These are phyloP conservation scores for Apostichopus californicus DNA, from an alignment of 35 echinoderm and acorn worm genomes.

Conservation along the genomic window DNA sequence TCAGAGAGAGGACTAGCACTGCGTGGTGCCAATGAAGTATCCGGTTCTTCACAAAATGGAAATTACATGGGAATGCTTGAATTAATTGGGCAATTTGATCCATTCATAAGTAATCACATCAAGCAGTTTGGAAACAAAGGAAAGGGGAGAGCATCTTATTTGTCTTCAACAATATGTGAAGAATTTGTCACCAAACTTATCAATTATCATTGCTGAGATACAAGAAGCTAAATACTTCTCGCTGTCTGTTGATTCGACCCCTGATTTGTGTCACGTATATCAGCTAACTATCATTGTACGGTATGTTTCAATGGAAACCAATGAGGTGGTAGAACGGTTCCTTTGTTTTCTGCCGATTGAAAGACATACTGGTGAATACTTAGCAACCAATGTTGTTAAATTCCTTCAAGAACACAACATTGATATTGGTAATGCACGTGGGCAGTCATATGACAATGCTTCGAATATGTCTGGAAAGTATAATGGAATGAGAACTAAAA, in stretches of 20 bases:
- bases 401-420: conserved; percentile 26
- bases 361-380: conserved; percentile 24
- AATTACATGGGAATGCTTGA: conserved; percentile 30
- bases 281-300: conserved; percentile 49
- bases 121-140: conserved; percentile 12
- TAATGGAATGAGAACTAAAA: conserved; percentile 4
- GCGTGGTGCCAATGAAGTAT: conserved; percentile 25
- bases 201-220: conserved; percentile 3
- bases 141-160: conserved; percentile 22
- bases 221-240: conserved; percentile 25
- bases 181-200: conserved; percentile 9
- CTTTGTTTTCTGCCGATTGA: not conserved
- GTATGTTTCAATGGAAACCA: conserved; percentile 3
- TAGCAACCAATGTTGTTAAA: conserved; percentile 27
- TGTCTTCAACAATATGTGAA: conserved; percentile 33
- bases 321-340: conserved; percentile 4
- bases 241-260: conserved; percentile 37
- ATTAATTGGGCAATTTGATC: conserved; percentile 32
- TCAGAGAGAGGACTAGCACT: conserved; percentile 43
- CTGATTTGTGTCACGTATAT: conserved; percentile 3
- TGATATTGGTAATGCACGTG: not conserved
- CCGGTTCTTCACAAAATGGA: conserved; percentile 40
- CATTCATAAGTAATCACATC: conserved; percentile 13
- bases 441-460: conserved; percentile 48
- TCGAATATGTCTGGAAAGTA: conserved; percentile 31